These are phyloP conservation scores for Tupiocoris notatus DNA, from an alignment of 2,888 invertebrate genomes.

Conservation along the genomic window DNA sequence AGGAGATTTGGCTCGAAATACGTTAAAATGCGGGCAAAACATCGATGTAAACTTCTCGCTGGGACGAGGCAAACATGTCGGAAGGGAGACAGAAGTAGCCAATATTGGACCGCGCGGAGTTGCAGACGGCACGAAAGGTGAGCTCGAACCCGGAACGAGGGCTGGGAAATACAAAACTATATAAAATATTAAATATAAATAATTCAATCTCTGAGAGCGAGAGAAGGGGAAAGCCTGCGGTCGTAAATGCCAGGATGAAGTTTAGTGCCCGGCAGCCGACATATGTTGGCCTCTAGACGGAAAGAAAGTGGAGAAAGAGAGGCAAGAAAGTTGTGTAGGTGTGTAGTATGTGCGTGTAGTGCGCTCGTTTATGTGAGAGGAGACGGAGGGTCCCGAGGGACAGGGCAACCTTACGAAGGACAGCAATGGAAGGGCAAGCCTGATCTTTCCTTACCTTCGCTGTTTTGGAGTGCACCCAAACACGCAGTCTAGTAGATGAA, in stretches of 20 bases:
- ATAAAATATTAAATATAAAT: conserved; percentile 48
- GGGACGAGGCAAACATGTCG: conserved; percentile 20
- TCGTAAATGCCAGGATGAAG: conserved; percentile 47
- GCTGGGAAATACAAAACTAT: conserved; percentile 36
- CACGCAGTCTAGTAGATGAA: too few relatives aligned
- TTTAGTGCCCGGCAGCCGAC: conserved; percentile 44
- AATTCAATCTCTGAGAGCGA: conserved; percentile 44
- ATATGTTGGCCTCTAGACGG: conserved; percentile 41
- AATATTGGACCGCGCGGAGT: conserved; percentile 14
- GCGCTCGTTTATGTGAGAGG: background rate
- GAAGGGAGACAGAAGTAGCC: conserved; percentile 17
- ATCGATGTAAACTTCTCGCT: background rate
- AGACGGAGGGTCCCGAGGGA: background rate
- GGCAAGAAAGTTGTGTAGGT: background rate
- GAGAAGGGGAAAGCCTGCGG: conserved; percentile 20
- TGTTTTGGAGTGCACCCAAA: too few relatives aligned
- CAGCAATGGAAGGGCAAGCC: too few relatives aligned
- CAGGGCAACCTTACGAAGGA: background rate
- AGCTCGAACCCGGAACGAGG: background rate
- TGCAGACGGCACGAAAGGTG: conserved; percentile 2
- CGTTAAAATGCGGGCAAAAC: background rate
- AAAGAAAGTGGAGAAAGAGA: conserved; percentile 3
- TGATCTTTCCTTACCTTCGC: too few relatives aligned
- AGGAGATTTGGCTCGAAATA: background rate
- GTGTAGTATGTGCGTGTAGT: background rate